Evolutionary conservation across 2,113 vertebrate genomes (phyloP), one percentile per base, ranked within the genome.

Genomic region (Paratilapia polleni): DNA sequence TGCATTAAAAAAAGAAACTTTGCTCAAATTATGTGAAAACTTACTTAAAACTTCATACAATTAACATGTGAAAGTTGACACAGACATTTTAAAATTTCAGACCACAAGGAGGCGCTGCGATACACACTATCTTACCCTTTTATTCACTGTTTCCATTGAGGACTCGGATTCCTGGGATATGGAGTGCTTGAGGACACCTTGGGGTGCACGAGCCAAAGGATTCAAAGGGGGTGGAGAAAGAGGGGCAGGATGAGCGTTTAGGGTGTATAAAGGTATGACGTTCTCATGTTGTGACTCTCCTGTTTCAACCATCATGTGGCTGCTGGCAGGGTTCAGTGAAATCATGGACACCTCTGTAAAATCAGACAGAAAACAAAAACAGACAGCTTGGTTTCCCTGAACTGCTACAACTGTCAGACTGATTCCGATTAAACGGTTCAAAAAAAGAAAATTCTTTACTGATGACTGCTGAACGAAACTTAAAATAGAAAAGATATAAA

Each of bases 51-150:
- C 15, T 26, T 47, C 19, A 6, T 20, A 28, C 0, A 49, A 49
- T 70, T 49, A 70, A 49, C 41, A 28, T 28, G 15, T 0, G 64
- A 68, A 8, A 52, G 11, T 73, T 43, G 47, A 54, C 0, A 15
- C 31, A 52, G 17, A 73, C 0, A 3, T 54, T 47, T 74, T 41
- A 14, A 20, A 34, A 31, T 26, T 49, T 80, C 31, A 13, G 7
- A 52, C 81, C 91, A 90, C 80, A 76, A 43, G 80, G 54, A 19
- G 84, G 78, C 82, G 49, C 62, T 70, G 56, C 68, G 6, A 41
- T 4, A 2, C 28, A 38, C 13, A 62, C 34, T 6, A 15, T 56
- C 88, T 87, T 70, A 96, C 95, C 94, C 91, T 95, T 93, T 96
- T 96, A 28, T 83, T 82, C 12, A 81, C 36, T 2, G 89, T 94